Percentiles rank a stretch among this genome's conserved stretches.
Evolutionary conservation across 1,140 invertebrate genomes (phyloP).

Genomic region (Bemisia tabaci): DNA sequence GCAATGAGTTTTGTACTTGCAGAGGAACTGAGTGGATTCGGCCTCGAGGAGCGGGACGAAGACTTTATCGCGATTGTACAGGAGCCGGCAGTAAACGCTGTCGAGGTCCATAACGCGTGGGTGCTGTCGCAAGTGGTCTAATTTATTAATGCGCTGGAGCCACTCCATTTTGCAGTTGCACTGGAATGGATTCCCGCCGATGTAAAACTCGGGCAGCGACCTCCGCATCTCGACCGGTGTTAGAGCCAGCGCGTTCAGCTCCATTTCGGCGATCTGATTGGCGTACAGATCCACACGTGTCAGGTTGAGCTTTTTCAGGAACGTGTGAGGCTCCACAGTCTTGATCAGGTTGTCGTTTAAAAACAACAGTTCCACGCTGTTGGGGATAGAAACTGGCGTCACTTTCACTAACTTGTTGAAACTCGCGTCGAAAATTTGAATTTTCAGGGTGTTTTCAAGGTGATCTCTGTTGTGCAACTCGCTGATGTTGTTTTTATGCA

Average conservation of each 20-base stretch:
- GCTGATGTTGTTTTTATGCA: slow-evolving; percentile 75
- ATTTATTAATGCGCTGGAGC: slow-evolving; percentile 65
- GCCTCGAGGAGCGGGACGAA: slow-evolving; percentile 72
- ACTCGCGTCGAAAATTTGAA: slow-evolving; percentile 67
- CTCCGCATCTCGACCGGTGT: slow-evolving; percentile 50
- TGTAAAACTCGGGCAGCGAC: slow-evolving; percentile 67
- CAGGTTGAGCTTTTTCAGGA: slow-evolving; percentile 67
- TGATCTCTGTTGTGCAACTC: slow-evolving; percentile 48
- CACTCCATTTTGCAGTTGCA: slow-evolving; percentile 82
- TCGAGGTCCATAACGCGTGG: slow-evolving; percentile 82
- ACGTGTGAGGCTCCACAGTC: slow-evolving; percentile 63
- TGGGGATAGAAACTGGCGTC: slow-evolving; percentile 51
- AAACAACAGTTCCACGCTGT: slow-evolving; percentile 62
- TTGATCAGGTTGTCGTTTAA: slow-evolving; percentile 70
- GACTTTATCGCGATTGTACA: slow-evolving; percentile 66
- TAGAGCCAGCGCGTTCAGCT: slow-evolving; percentile 60
- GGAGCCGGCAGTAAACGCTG: slow-evolving; percentile 75
- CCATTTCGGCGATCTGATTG: slow-evolving; percentile 68
- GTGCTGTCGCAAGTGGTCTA: slow-evolving; percentile 54
- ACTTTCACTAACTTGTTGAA: slow-evolving; percentile 66
- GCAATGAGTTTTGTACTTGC: slow-evolving; percentile 83
- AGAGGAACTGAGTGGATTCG: slow-evolving; percentile 76
- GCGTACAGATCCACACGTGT: slow-evolving; percentile 71
- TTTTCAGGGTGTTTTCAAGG: slow-evolving; percentile 44
- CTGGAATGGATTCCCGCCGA: slow-evolving; percentile 73